Evolutionary conservation across 2,888 invertebrate genomes (phyloP), one percentile per base, ranked within the genome.

Genomic region (Argynnis bischoffii): DNA sequence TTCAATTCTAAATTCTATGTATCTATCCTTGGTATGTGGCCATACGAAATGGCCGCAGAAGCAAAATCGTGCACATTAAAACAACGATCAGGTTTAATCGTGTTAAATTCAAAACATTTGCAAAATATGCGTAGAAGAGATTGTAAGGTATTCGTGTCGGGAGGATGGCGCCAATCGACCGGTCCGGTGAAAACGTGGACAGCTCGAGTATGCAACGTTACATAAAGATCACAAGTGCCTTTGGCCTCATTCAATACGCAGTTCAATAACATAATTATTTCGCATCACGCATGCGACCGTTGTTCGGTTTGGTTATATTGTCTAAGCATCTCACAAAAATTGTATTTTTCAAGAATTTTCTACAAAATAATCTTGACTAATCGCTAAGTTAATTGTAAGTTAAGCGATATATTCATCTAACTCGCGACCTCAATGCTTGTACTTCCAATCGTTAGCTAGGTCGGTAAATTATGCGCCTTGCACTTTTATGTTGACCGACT

Each of bases 141-240:
- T 71, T 69, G 69, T 71, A 59, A 54, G 69, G 72, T 68, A 70
- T 70, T 66, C 67, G 65, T 67, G 70, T 69, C 73, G 72, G 31
- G 68, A 57, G 64, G 67, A 61, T 67, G 74, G 70, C 74, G 72
- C 72, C 71, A 64, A 56, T 55, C 59, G 69, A 72, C 68, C 69
- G 71, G 69, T 66, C 59, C 59, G 57, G 66, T 60, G 66, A 66
- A 60, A 66, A 53, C 60, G 57, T 60, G 66, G 59, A 57, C 46
- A 26, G 65, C 51, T 6, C 47, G 47, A 59, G 59, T 47, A 54
- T 53, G 56, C 65, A 21, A 61, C 53, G 51, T 75, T 75, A 76
- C 72, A 70, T 72, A 75, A 76, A 71, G 48, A 69, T 64, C 70
- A 71, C 69, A 71, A 74, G 69, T 72, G 75, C 74, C 72, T 77